Percentiles rank a stretch among this genome's conserved stretches.
These are phyloP conservation scores for Platycheirus albimanus DNA, from an alignment of 2,888 invertebrate species.

Conservation along the genomic window DNA sequence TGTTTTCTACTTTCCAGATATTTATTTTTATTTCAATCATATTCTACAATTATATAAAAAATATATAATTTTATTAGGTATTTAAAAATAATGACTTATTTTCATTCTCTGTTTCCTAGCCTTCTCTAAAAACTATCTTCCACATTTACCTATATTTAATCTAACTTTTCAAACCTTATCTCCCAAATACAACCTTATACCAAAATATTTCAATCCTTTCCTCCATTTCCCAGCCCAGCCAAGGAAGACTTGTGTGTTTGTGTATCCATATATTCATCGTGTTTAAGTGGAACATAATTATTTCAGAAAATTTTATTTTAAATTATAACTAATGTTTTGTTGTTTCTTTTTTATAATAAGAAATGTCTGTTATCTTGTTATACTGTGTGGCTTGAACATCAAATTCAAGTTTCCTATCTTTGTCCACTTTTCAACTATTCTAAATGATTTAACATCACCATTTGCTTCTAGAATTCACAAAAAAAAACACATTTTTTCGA, in stretches of 20 bases:
- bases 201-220: constrained; percentile 30
- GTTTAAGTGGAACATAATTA: constrained; percentile 1
- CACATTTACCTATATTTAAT: constrained; percentile 40
- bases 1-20: background rate
- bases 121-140: constrained; percentile 37
- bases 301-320: constrained; percentile 4
- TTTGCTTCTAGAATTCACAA: constrained; percentile 55
- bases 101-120: constrained; percentile 47
- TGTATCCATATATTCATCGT: constrained; percentile 45
- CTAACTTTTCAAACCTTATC: constrained; percentile 23
- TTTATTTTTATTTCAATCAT: constrained; percentile 8
- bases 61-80: constrained; percentile 9
- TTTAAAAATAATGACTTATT: constrained; percentile 43
- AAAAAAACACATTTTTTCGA: constrained; percentile 26
- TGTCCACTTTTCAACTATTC: constrained; percentile 24
- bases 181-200: constrained; percentile 14
- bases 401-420: constrained; percentile 20
- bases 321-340: constrained; percentile 1
- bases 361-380: constrained; percentile 27
- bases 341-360: constrained; percentile 8
- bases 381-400: constrained; percentile 25
- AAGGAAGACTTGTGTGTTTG: constrained; percentile 37
- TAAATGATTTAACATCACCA: constrained; percentile 17
- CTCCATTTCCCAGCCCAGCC: constrained; percentile 56
- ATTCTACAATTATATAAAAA: constrained; percentile 6